These are phyloP conservation scores for Acanthosoma haemorrhoidale DNA, from an alignment of 2,888 invertebrate species.

Conservation along the genomic window DNA sequence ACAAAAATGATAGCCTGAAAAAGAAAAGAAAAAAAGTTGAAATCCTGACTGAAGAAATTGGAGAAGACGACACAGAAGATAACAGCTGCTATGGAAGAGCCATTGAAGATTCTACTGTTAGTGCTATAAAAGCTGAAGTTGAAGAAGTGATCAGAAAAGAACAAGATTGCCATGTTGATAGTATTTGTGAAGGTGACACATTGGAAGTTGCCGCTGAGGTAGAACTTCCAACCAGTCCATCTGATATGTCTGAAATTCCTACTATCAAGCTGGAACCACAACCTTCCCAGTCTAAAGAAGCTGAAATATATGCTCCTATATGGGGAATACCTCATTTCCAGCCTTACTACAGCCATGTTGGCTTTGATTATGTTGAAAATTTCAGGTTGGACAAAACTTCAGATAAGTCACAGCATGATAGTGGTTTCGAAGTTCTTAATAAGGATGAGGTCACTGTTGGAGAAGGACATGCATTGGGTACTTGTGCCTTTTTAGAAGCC, in stretches of 20 bases:
- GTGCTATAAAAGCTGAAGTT: background rate
- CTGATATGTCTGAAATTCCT: background rate
- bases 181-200: background rate
- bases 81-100: background rate
- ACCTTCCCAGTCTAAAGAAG: background rate
- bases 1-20: constrained; percentile 19
- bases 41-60: constrained; percentile 12
- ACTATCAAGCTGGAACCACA: background rate
- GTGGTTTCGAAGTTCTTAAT: background rate
- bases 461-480: background rate
- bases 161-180: constrained; percentile 13
- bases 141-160: constrained; percentile 3
- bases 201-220: constrained; percentile 24
- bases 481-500: background rate
- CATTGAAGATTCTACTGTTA: background rate
- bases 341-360: background rate
- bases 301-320: background rate
- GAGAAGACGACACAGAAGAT: background rate
- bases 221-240: background rate
- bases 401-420: background rate
- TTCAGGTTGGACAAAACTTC: background rate
- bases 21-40: constrained; percentile 21
- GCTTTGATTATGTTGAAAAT: background rate
- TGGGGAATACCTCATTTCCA: background rate
- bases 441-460: background rate